Evolutionary conservation across 2,113 vertebrate species (phyloP).

Genomic region (Puma concolor): DNA sequence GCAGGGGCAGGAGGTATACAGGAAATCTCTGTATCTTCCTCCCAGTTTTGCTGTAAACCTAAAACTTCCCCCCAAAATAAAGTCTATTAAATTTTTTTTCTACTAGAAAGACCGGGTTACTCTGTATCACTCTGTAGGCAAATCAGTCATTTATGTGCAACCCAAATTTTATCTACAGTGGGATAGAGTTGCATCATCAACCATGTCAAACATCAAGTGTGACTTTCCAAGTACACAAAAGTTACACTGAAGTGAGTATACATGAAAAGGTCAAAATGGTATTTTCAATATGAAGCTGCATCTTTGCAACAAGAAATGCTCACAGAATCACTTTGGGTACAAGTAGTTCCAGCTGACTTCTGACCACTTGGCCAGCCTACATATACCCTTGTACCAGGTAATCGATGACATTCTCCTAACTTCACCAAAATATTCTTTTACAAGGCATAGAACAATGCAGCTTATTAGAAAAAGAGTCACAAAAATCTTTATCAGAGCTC

Average conservation of each 20-base stretch:
- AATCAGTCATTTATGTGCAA: background rate
- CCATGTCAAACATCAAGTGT: background rate
- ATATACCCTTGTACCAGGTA: background rate
- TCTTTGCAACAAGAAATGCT: background rate
- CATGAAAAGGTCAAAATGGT: background rate
- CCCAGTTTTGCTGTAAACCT: background rate
- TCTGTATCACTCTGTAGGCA: background rate
- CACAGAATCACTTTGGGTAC: background rate
- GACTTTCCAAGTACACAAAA: background rate
- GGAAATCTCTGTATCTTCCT: background rate
- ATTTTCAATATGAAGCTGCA: background rate
- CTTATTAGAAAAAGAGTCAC: background rate
- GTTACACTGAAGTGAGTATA: background rate
- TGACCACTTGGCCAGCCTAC: background rate
- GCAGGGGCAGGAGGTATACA: background rate
- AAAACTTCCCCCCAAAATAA: background rate
- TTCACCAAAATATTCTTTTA: background rate
- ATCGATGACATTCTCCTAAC: background rate
- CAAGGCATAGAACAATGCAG: background rate
- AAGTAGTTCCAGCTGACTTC: background rate
- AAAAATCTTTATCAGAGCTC: background rate
- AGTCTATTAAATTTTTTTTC: background rate
- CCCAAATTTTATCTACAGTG: conserved; percentile 10
- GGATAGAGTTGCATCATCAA: background rate
- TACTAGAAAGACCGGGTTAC: background rate